Evolutionary conservation across 2,113 vertebrate species (phyloP).

Genomic region (Boleophthalmus pectinirostris): DNA sequence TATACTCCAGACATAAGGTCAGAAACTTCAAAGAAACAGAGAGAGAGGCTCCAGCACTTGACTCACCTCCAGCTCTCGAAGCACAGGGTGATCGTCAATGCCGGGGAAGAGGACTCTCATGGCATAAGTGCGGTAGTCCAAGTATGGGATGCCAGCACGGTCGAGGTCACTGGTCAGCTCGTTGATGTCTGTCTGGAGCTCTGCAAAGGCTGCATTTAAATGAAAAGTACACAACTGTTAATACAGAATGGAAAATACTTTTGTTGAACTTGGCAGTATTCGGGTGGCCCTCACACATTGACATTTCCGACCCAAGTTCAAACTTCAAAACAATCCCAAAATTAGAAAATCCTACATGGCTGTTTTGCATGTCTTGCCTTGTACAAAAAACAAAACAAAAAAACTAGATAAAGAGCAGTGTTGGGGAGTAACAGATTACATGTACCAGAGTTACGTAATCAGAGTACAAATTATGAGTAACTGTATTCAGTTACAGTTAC

Average conservation of each 20-base stretch:
- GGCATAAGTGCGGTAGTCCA: constrained; percentile 96
- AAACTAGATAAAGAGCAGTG: no score
- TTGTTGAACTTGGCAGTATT: neutral
- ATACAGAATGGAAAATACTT: neutral
- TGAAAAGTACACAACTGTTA: neutral
- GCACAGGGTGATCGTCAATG: constrained; percentile 96
- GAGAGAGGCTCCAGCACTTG: constrained; percentile 8
- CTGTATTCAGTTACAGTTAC: no score
- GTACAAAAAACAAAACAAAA: no score
- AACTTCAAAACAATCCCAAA: neutral
- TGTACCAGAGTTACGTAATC: no score
- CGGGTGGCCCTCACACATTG: neutral
- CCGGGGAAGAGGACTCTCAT: constrained; percentile 98
- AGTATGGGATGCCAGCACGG: constrained; percentile 91
- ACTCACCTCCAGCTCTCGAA: constrained; percentile 93
- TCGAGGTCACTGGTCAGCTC: constrained; percentile 97
- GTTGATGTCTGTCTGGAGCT: constrained; percentile 97
- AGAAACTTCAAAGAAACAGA: constrained; percentile 26
- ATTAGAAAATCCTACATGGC: neutral
- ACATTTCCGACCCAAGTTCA: no score
- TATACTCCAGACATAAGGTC: constrained; percentile 39
- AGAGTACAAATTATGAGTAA: no score
- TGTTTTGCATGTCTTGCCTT: neutral
- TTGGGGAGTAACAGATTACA: no score
- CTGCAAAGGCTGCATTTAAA: constrained; percentile 86